These are phyloP conservation scores for Caenorhabditis sinica DNA, from an alignment of 2,888 invertebrate species.

Conservation along the genomic window DNA sequence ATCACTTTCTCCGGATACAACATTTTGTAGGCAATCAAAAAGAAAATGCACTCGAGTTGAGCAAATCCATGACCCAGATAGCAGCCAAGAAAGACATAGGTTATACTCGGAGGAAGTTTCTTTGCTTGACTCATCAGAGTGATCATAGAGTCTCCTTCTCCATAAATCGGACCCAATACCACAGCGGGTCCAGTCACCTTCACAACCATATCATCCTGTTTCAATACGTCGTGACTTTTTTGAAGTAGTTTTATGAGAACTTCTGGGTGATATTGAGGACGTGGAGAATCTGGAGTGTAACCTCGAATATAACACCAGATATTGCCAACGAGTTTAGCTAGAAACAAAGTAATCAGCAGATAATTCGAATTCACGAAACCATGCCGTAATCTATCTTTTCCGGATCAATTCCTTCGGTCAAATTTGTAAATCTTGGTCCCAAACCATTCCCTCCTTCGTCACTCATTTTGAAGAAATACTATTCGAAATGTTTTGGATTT, in stretches of 20 bases:
- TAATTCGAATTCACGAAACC: background rate
- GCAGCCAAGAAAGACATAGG: slow-evolving; percentile 73
- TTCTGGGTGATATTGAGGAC: slow-evolving; percentile 28
- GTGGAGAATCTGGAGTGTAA: slow-evolving; percentile 44
- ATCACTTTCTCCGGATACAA: slow-evolving; percentile 69
- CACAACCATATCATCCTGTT: slow-evolving; percentile 48
- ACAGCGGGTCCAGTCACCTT: slow-evolving; percentile 51
- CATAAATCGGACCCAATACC: slow-evolving; percentile 73
- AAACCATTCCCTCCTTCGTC: slow-evolving; percentile 27
- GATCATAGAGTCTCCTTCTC: slow-evolving; percentile 73
- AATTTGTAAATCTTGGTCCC: slow-evolving; percentile 28
- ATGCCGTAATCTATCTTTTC: slow-evolving; percentile 58
- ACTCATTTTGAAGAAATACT: slow-evolving; percentile 6
- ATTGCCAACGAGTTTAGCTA: slow-evolving; percentile 45
- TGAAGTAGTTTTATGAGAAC: slow-evolving; percentile 43
- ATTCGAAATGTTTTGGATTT: background rate
- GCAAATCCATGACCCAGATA: slow-evolving; percentile 74
- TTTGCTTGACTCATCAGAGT: slow-evolving; percentile 67
- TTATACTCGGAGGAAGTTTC: slow-evolving; percentile 58
- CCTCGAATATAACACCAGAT: slow-evolving; percentile 44
- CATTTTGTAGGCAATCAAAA: slow-evolving; percentile 70
- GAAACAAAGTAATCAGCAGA: background rate
- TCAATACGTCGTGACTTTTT: slow-evolving; percentile 26
- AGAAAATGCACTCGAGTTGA: slow-evolving; percentile 72
- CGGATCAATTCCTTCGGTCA: slow-evolving; percentile 37